These are phyloP conservation scores for Drosophila grimshawi DNA, from an alignment of 1,140 invertebrate genomes.

Conservation along the genomic window DNA sequence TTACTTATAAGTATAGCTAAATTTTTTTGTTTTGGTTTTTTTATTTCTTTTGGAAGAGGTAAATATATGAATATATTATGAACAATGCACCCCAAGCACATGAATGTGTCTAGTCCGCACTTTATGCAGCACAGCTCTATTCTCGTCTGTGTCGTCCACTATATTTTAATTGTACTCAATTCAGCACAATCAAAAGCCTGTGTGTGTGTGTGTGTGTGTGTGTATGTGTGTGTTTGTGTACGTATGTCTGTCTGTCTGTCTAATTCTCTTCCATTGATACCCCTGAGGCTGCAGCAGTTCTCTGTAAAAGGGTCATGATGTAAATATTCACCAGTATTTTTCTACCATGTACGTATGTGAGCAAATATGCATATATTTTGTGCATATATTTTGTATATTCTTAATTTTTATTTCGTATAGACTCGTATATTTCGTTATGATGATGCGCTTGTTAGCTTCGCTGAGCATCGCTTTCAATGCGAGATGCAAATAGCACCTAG, in stretches of 20 bases:
- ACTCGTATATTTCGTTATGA: slow-evolving; percentile 61
- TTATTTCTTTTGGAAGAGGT: neutral
- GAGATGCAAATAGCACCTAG: slow-evolving; percentile 69
- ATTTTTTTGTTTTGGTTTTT: slow-evolving; percentile 9
- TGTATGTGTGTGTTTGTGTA: neutral
- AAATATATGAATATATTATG: slow-evolving; percentile 1
- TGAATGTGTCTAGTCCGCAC: slow-evolving; percentile 53
- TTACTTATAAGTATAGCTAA: slow-evolving; percentile 7
- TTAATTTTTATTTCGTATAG: slow-evolving; percentile 54
- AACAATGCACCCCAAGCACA: slow-evolving; percentile 35
- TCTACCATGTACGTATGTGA: neutral
- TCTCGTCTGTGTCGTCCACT: slow-evolving; percentile 42
- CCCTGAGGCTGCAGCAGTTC: slow-evolving; percentile 16
- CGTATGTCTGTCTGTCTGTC: slow-evolving; percentile 18
- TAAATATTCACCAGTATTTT: slow-evolving; percentile 46
- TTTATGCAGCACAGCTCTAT: slow-evolving; percentile 33
- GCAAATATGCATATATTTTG: neutral
- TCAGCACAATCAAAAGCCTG: slow-evolving; percentile 45
- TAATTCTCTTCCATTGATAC: slow-evolving; percentile 32
- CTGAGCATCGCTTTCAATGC: slow-evolving; percentile 50
- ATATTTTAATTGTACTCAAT: slow-evolving; percentile 72
- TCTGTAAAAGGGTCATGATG: slow-evolving; percentile 52
- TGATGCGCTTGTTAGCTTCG: slow-evolving; percentile 76
- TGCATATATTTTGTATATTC: slow-evolving; percentile 27
- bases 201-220: slow-evolving; percentile 1